Evolutionary conservation across 2,888 invertebrate species (phyloP).

Genomic region (Ennomos quercinarius): DNA sequence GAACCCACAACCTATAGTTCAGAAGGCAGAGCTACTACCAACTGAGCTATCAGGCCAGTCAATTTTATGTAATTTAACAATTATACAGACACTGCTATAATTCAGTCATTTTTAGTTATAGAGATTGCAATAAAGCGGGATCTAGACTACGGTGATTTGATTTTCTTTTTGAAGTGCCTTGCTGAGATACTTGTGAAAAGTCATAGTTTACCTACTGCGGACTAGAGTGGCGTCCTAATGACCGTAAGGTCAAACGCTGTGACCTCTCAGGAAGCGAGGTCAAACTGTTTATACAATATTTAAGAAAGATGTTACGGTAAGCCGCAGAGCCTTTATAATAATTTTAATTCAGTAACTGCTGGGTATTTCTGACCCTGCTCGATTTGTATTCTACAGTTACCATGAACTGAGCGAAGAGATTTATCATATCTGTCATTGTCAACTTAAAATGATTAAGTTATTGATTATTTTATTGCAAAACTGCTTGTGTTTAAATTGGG

Average conservation of each 20-base stretch:
- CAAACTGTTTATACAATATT: constrained; percentile 45
- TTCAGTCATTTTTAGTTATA: no score
- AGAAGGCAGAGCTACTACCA: no score
- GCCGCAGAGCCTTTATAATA: background rate
- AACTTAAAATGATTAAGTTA: constrained; percentile 12
- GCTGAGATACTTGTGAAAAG: no score
- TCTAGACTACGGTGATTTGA: no score
- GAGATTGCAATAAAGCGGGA: no score
- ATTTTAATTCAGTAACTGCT: constrained; percentile 1
- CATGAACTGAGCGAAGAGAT: constrained; percentile 23
- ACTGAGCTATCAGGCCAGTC: no score
- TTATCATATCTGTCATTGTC: constrained; percentile 21
- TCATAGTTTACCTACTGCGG: constrained; percentile 9
- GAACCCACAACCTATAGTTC: no score
- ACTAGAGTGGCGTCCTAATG: constrained; percentile 13
- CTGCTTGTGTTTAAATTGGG: background rate
- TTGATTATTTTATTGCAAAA: constrained; percentile 18
- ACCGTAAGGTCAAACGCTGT: constrained; percentile 60
- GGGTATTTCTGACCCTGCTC: constrained; percentile 17
- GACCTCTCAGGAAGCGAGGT: constrained; percentile 79
- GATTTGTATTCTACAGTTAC: constrained; percentile 12
- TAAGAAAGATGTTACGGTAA: constrained; percentile 35
- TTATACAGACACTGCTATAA: no score
- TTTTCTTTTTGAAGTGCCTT: no score
- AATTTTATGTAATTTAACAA: no score